Evolutionary conservation across 1,140 invertebrate species (phyloP), one percentile per base, ranked within the genome.

Genomic region (Zaprionus taronus): DNA sequence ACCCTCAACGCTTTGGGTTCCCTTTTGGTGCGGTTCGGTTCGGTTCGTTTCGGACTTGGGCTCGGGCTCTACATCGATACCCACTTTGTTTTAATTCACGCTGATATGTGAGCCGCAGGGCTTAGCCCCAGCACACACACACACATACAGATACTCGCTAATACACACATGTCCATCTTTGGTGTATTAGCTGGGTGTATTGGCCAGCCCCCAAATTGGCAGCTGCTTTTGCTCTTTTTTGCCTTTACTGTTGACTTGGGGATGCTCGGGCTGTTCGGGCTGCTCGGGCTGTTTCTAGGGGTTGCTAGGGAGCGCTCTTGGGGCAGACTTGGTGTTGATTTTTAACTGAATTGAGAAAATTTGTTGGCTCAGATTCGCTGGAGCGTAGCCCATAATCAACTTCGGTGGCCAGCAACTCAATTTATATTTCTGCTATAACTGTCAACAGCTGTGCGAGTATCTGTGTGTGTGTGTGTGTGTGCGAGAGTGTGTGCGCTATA

Each of bases 41-140:
- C 31, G 31, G 31, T 34, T 34, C 31, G 31, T 9, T 34, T 56
- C 57, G 74, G 63, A 17, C 56, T 80, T 51, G 74, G 69, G 66
- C 79, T 72, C 65, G 84, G 81, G 64, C 71, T 89, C 74, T 77
- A 87, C 84, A 87, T 89, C 83, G 79, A 87, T 87, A 86, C 84
- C 79, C 84, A 87, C 84, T 87, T 87, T 87, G 84, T 87, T 87
- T 87, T 84, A 89, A 87, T 87, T 85, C 81, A 81, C 81, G 85
- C 84, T 87, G 84, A 87, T 87, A 87, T 83, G 84, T 87, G 84
- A 87, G 84, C 84, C 81, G 75, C 81, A 84, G 85, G 84, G 84
- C 84, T 89, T 89, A 89, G 78, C 51, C 63, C 84, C 70, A 69
- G 73, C 80, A 82, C 76, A 83, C 53, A 64, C 44, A 65, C 36